Evolutionary conservation across 2,888 invertebrate species (phyloP).

Genomic region (Drosophila anceps): DNA sequence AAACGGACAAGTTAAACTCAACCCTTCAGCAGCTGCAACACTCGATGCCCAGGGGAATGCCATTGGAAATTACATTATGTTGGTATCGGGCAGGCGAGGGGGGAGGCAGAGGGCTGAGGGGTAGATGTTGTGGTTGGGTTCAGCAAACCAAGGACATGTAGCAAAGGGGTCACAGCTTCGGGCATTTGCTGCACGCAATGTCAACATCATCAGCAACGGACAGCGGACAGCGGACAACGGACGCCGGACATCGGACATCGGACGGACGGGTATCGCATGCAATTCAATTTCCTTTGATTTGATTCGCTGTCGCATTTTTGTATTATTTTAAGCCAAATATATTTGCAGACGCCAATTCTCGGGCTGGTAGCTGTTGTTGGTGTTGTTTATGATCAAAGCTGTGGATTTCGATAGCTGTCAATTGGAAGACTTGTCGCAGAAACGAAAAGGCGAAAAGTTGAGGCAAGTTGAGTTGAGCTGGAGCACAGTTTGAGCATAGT

Average conservation of each 20-base stretch:
- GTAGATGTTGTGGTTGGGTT: neutral
- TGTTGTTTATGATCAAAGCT: constrained; percentile 12
- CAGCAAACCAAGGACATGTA: constrained; percentile 28
- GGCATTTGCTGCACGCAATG: constrained; percentile 73
- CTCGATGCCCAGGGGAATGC: constrained; percentile 44
- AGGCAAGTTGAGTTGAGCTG: neutral
- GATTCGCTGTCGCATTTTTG: constrained; percentile 52
- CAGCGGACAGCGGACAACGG: neutral
- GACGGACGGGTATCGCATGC: constrained; percentile 50
- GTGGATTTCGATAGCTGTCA: constrained; percentile 26
- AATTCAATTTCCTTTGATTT: constrained; percentile 75
- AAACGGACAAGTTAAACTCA: constrained; percentile 25
- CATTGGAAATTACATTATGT: constrained; percentile 69
- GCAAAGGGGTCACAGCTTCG: constrained; percentile 30
- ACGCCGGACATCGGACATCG: neutral
- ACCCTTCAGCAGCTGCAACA: constrained; percentile 43
- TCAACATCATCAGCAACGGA: constrained; percentile 64
- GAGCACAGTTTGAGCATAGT: neutral
- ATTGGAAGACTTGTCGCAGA: constrained; percentile 4
- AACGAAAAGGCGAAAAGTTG: neutral
- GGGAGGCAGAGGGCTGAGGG: neutral
- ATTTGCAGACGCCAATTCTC: constrained; percentile 13
- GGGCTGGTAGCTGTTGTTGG: neutral
- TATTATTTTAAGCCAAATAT: constrained; percentile 53
- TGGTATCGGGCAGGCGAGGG: neutral